phyloP scores from a whole-genome alignment of 2,797 vertebrate genomes.

The Rhodeus uyekii region DNA sequence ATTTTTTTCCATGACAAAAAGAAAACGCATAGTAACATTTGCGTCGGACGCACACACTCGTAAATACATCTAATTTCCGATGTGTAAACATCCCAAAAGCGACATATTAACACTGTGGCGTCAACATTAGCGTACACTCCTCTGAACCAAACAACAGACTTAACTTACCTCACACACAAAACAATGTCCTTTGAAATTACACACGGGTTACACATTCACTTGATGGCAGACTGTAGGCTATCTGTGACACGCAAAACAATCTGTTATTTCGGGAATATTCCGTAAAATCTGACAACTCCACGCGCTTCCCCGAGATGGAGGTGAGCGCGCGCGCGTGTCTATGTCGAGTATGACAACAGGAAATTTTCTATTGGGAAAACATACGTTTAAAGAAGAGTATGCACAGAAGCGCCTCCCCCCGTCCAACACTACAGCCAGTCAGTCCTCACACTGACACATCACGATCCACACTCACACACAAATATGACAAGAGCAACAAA shows the following conservation, averaged over 20 bases:
- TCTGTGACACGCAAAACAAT: neutral
- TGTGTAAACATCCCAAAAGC: neutral
- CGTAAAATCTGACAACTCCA: constrained; percentile 9
- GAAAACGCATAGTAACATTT: neutral
- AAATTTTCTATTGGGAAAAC: constrained; percentile 36
- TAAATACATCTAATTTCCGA: neutral
- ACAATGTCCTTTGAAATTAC: constrained; percentile 3
- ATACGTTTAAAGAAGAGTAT: constrained; percentile 36
- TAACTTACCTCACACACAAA: constrained; percentile 39
- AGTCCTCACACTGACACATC: constrained; percentile 23
- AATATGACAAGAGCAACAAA: constrained; percentile 30
- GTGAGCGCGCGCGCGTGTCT: constrained; percentile 26
- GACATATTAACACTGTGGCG: neutral
- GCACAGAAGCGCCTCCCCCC: constrained; percentile 55
- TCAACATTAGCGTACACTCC: neutral
- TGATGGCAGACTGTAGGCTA: neutral
- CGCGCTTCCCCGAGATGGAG: constrained; percentile 9
- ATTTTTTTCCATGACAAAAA: neutral
- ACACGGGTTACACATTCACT: neutral
- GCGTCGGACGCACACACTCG: neutral
- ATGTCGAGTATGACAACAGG: constrained; percentile 24
- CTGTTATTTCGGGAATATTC: constrained; percentile 6
- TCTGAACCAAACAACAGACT: constrained; percentile 15
- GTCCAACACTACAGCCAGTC: constrained; percentile 31
- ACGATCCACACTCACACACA: constrained; percentile 27